Evolutionary conservation across 2,888 invertebrate species (phyloP).

Genomic region (Cordilura impudica): DNA sequence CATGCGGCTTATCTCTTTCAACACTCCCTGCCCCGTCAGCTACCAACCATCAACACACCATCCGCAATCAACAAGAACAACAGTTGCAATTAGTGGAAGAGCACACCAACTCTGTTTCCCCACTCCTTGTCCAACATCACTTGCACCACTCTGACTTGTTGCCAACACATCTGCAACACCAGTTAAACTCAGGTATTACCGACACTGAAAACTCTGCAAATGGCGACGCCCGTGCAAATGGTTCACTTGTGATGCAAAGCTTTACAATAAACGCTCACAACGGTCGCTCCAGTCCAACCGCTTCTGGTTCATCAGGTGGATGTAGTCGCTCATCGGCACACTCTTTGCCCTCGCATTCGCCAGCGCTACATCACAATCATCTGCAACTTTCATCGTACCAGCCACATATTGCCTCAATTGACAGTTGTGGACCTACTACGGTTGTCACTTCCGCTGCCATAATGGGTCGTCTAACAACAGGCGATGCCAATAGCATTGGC

Average conservation of each 20-base stretch:
- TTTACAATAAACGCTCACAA: slow-evolving; percentile 65
- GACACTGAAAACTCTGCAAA: slow-evolving; percentile 48
- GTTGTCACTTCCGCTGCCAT: slow-evolving; percentile 65
- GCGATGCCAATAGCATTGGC: slow-evolving; percentile 46
- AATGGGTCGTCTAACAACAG: slow-evolving; percentile 63
- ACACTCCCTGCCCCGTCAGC: slow-evolving; percentile 48
- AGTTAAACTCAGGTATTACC: slow-evolving; percentile 52
- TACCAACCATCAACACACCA: slow-evolving; percentile 54
- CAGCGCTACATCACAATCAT: slow-evolving; percentile 68
- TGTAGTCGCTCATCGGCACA: slow-evolving; percentile 75
- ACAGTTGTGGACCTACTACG: slow-evolving; percentile 63
- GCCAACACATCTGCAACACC: slow-evolving; percentile 57
- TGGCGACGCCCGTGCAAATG: slow-evolving; percentile 59
- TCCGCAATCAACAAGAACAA: slow-evolving; percentile 36
- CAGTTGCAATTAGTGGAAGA: slow-evolving; percentile 61
- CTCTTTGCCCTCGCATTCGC: slow-evolving; percentile 71
- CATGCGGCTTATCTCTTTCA: slow-evolving; percentile 55
- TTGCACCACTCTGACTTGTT: slow-evolving; percentile 61
- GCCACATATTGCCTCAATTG: slow-evolving; percentile 30
- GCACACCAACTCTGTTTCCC: slow-evolving; percentile 27
- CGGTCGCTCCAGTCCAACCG: slow-evolving; percentile 74
- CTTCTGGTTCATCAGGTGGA: slow-evolving; percentile 69
- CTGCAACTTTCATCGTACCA: slow-evolving; percentile 48
- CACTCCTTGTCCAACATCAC: slow-evolving; percentile 50
- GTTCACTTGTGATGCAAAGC: slow-evolving; percentile 28